These are phyloP conservation scores for Phrixothrix hirtus DNA, from an alignment of 2,888 invertebrate species.

Conservation along the genomic window DNA sequence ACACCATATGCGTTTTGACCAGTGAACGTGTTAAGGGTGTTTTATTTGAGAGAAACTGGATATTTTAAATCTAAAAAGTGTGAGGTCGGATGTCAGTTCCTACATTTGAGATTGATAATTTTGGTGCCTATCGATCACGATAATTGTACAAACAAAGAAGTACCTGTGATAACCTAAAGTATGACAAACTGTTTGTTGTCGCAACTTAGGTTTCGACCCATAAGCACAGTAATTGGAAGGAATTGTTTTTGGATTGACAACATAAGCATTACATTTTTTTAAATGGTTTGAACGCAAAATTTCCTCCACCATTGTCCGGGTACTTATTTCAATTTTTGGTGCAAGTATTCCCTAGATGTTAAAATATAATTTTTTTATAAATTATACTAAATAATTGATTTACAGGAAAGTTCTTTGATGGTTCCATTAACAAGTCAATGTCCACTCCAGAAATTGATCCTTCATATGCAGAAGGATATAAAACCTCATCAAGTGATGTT, in stretches of 20 bases:
- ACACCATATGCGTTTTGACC: no score
- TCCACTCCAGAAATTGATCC: slow-evolving; percentile 63
- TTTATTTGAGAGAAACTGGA: no score
- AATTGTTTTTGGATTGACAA: slow-evolving; percentile 55
- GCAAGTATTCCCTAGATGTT: slow-evolving; percentile 66
- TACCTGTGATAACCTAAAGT: slow-evolving; percentile 59
- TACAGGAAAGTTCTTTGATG: slow-evolving; percentile 69
- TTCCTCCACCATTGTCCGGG: slow-evolving; percentile 70
- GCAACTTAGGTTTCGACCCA: slow-evolving; percentile 17
- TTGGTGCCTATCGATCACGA: background rate
- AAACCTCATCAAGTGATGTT: slow-evolving; percentile 65
- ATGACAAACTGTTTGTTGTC: slow-evolving; percentile 60
- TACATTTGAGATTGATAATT: background rate
- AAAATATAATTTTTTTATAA: slow-evolving; percentile 1
- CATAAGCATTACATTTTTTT: slow-evolving; percentile 35
- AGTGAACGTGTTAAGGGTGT: no score
- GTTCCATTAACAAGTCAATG: slow-evolving; percentile 70
- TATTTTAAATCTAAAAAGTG: background rate
- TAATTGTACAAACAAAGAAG: background rate
- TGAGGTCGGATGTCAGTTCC: background rate
- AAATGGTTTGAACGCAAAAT: slow-evolving; percentile 47
- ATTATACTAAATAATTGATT: slow-evolving; percentile 35
- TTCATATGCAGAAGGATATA: slow-evolving; percentile 63
- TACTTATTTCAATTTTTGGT: slow-evolving; percentile 72
- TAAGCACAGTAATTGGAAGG: slow-evolving; percentile 43